phyloP scores from a whole-genome alignment of 2,113 vertebrate species.

The Dipodomys stephensi region DNA sequence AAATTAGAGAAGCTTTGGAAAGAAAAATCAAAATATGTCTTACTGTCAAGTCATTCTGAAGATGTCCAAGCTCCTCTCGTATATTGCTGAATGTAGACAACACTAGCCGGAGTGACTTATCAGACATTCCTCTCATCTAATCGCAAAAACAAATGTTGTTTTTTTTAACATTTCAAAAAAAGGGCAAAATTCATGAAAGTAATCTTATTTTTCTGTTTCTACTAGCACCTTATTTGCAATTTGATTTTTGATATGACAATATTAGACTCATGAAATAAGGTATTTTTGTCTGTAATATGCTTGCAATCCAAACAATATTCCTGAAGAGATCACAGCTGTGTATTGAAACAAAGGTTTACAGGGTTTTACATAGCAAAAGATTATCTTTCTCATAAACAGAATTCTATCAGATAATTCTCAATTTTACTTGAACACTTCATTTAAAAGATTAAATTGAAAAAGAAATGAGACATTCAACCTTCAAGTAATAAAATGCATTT shows the following conservation, averaged over 20 bases:
- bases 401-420: constrained; percentile 14
- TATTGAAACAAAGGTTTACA: background rate
- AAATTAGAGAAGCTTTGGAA: constrained; percentile 34
- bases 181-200: background rate
- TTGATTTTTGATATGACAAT: constrained; percentile 22
- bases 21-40: constrained; percentile 74
- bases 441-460: background rate
- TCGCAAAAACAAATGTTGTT: constrained; percentile 24
- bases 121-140: constrained; percentile 94
- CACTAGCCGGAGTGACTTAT: constrained; percentile 95
- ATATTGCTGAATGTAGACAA: constrained; percentile 95
- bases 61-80: constrained; percentile 94
- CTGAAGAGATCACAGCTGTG: constrained; percentile 34
- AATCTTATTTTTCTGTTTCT: constrained; percentile 14
- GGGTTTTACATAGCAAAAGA: constrained; percentile 4
- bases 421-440: constrained; percentile 36
- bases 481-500: constrained; percentile 48
- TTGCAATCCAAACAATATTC: constrained; percentile 21
- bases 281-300: background rate
- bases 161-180: constrained; percentile 59
- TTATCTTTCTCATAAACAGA: constrained; percentile 16
- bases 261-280: background rate
- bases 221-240: constrained; percentile 39
- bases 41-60: constrained; percentile 95
- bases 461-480: background rate